phyloP scores from a whole-genome alignment of 2,888 invertebrate species.

The Dolomedes plantarius region DNA sequence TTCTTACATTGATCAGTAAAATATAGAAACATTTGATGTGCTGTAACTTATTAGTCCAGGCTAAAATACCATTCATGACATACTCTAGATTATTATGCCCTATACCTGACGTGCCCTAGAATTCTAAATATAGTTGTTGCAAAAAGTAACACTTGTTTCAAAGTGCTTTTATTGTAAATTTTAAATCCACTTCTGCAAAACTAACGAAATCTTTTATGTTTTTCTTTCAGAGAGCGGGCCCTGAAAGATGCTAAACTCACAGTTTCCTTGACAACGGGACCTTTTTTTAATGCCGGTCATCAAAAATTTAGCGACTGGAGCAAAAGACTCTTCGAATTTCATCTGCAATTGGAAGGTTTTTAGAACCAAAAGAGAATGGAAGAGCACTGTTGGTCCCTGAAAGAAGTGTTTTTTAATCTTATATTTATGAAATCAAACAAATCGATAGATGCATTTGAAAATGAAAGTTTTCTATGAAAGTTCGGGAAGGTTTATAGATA shows the following conservation, averaged over 20 bases:
- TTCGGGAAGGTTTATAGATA: too few relatives aligned
- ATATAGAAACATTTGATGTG: too few relatives aligned
- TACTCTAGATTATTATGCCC: too few relatives aligned
- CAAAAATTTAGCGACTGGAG: constrained; percentile 52
- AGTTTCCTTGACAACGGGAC: constrained; percentile 41
- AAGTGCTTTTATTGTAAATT: background rate
- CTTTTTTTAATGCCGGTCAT: constrained; percentile 38
- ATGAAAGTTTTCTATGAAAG: background rate
- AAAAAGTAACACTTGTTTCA: background rate
- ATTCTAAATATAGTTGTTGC: too few relatives aligned
- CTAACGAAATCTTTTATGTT: background rate
- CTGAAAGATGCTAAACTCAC: constrained; percentile 20
- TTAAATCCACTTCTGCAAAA: too few relatives aligned
- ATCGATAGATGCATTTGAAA: background rate
- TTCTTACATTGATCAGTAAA: too few relatives aligned
- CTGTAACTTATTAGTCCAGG: too few relatives aligned
- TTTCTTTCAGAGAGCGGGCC: background rate
- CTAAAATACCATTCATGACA: too few relatives aligned
- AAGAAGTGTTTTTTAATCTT: background rate
- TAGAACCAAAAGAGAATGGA: background rate
- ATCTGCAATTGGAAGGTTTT: background rate
- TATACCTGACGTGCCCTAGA: too few relatives aligned
- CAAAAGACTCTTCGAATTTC: background rate
- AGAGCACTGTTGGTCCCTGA: too few relatives aligned
- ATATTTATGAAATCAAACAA: background rate